phyloP scores from a whole-genome alignment of 2,888 invertebrate genomes.

The Ichneumoninae sp. region DNA sequence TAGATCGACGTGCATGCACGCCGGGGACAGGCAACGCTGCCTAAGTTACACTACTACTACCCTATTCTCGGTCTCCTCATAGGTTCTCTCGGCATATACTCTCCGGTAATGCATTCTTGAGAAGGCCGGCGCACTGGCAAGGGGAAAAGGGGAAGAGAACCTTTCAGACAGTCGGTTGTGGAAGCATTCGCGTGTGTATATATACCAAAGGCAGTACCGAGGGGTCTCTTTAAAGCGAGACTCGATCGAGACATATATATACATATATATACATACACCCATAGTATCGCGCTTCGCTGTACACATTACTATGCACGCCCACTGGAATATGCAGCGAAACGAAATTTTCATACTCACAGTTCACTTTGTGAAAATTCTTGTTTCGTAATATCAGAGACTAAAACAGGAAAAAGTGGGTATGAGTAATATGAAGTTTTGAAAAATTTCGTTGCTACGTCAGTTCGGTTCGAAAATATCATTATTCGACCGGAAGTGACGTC shows the following conservation, averaged over 20 bases:
- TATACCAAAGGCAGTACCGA: conserved; percentile 3
- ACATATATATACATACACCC: not conserved
- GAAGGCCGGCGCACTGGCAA: conserved; percentile 12
- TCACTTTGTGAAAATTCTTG: conserved; percentile 35
- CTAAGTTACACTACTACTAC: conserved; percentile 2
- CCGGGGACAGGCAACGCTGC: not conserved
- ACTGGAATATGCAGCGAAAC: conserved; percentile 32
- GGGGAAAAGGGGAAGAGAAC: conserved; percentile 5
- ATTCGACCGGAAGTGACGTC: too few species aligned
- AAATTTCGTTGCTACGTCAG: too few species aligned
- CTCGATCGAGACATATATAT: conserved; percentile 27
- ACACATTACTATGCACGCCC: not conserved
- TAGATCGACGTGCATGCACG: not conserved
- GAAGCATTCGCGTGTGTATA: conserved; percentile 21
- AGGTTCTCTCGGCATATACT: conserved; percentile 24
- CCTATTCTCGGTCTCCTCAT: conserved; percentile 26
- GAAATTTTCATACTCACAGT: conserved; percentile 42
- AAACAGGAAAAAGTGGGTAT: conserved; percentile 38
- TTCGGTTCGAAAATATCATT: too few species aligned
- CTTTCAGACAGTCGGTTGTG: conserved; percentile 30
- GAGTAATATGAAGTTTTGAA: conserved; percentile 1
- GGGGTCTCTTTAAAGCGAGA: conserved; percentile 32
- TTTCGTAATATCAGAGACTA: conserved; percentile 1
- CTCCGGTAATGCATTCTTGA: conserved; percentile 51
- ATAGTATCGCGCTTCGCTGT: conserved; percentile 2